Conservation (phyloP, 35 echinoderm and acorn worm species). For the Antedon bifida region DNA sequence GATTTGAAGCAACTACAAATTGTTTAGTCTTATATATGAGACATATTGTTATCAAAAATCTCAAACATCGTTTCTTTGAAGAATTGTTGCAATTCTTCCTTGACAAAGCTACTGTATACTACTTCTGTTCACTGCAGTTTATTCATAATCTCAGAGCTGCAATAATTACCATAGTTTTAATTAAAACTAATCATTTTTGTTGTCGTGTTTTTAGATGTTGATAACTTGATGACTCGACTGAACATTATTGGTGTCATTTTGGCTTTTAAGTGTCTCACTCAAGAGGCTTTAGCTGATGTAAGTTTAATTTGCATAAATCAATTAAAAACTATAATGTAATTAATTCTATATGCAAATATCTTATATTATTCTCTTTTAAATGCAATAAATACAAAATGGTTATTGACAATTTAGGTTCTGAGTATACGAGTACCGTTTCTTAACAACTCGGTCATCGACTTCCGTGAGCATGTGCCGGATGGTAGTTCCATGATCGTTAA, state of each 20-base stretch:
- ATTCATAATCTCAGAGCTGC: too few relatives aligned
- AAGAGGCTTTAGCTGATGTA: conserved; percentile 88
- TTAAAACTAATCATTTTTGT: not conserved
- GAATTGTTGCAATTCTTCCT: too few relatives aligned
- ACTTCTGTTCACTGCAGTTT: too few relatives aligned
- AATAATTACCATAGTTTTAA: too few relatives aligned
- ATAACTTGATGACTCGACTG: conserved; percentile 69
- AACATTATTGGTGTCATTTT: conserved; percentile 97
- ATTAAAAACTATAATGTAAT: not conserved
- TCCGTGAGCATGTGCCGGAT: conserved; percentile 72
- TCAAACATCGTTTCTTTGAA: too few relatives aligned
- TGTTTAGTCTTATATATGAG: too few relatives aligned
- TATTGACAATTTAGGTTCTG: conserved; percentile 14
- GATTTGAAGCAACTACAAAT: too few relatives aligned
- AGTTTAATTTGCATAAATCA: conserved; percentile 13
- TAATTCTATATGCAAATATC: not conserved
- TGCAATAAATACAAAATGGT: too few relatives aligned
- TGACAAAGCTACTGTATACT: too few relatives aligned
- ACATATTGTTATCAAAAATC: too few relatives aligned
- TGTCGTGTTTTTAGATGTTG: conserved; percentile 34
- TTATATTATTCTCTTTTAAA: too few relatives aligned
- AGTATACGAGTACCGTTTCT: conserved; percentile 60
- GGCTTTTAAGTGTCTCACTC: conserved; percentile 86
- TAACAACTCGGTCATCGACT: conserved; percentile 63
- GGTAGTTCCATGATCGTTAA: conserved; percentile 63